Percentiles rank a stretch among this genome's conserved stretches.
phyloP scores from a whole-genome alignment of 2,797 vertebrate species.

The Clarias fuscus region DNA sequence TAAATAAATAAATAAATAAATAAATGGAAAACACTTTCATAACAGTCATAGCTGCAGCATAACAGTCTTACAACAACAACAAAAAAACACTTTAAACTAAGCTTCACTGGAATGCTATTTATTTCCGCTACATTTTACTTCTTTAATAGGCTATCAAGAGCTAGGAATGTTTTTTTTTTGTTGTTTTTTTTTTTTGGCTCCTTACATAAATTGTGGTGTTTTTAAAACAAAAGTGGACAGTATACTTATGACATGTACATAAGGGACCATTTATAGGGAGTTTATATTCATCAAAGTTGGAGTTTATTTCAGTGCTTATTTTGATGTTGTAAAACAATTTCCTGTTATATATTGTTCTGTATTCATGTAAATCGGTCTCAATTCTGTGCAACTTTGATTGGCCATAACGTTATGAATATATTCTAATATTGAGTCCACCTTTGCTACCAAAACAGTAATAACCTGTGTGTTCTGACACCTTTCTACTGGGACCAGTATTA shows the following conservation, averaged over 20 bases:
- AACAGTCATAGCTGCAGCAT: neutral
- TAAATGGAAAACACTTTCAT: neutral
- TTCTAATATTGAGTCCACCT: no score
- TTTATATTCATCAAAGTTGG: neutral
- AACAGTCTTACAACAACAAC: neutral
- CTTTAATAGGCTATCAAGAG: neutral
- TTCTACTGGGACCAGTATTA: no score
- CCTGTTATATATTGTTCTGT: neutral
- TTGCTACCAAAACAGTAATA: no score
- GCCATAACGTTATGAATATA: no score
- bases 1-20: neutral
- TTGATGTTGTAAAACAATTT: neutral
- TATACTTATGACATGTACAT: neutral
- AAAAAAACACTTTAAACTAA: neutral
- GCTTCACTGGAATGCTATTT: neutral
- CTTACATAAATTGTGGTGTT: neutral
- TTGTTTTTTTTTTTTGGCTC: neutral
- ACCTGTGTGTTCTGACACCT: no score
- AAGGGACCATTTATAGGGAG: no score
- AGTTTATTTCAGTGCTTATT: neutral
- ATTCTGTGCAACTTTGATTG: neutral
- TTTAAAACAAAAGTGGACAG: neutral
- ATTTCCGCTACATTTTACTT: neutral
- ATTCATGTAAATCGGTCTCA: neutral
- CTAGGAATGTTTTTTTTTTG: neutral